These are phyloP conservation scores for Eilema sororculum DNA, from an alignment of 2,888 invertebrate species.

Conservation along the genomic window DNA sequence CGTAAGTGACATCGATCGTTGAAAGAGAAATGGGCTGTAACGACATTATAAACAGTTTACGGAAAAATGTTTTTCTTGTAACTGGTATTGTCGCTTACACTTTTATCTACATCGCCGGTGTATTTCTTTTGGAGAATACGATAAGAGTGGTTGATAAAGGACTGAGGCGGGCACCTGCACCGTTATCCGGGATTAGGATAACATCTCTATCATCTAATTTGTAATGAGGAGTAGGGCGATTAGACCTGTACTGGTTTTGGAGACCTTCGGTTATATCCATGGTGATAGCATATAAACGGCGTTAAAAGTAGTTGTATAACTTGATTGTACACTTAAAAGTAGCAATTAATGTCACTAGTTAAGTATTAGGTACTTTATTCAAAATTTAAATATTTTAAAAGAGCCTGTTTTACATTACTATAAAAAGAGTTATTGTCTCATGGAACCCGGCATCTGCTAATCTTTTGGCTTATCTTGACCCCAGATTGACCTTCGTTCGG, in stretches of 20 bases:
- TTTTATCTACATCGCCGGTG: constrained; percentile 43
- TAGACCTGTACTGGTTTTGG: not conserved
- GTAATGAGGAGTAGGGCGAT: constrained; percentile 41
- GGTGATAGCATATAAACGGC: not conserved
- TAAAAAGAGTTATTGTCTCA: too few relatives aligned
- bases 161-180: constrained; percentile 59
- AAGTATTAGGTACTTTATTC: too few relatives aligned
- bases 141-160: constrained; percentile 68
- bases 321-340: not conserved
- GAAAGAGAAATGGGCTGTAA: not conserved
- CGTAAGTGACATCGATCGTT: not conserved
- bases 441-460: too few relatives aligned
- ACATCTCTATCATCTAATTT: constrained; percentile 61
- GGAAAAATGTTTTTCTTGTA: not conserved
- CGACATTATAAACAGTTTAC: not conserved
- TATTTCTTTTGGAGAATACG: constrained; percentile 58
- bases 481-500: too few relatives aligned
- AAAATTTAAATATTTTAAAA: too few relatives aligned
- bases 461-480: too few relatives aligned
- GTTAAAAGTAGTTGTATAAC: not conserved
- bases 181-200: constrained; percentile 56
- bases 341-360: not conserved
- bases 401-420: too few relatives aligned
- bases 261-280: not conserved
- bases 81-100: not conserved